Evolutionary conservation across 2,888 invertebrate genomes (phyloP).

Genomic region (Parascotia fuliginaria): DNA sequence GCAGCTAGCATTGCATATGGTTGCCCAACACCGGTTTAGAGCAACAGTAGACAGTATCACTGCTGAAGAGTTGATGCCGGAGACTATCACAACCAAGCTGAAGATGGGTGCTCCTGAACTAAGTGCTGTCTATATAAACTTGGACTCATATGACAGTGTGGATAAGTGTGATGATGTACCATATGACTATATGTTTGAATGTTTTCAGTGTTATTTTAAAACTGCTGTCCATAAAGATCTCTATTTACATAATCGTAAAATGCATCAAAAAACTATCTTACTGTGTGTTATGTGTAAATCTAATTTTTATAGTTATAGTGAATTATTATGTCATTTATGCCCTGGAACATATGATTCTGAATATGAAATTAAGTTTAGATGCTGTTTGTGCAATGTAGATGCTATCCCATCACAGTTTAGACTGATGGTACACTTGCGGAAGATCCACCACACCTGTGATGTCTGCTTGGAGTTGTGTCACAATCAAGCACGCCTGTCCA

Average conservation of each 20-base stretch:
- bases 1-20: slow-evolving; percentile 92
- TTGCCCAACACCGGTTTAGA: slow-evolving; percentile 92
- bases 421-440: slow-evolving; percentile 94
- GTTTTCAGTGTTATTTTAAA: slow-evolving; percentile 93
- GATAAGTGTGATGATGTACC: slow-evolving; percentile 84
- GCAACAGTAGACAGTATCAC: slow-evolving; percentile 92
- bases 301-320: slow-evolving; percentile 95
- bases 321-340: slow-evolving; percentile 94
- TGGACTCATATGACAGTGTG: slow-evolving; percentile 88
- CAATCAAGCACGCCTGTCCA: slow-evolving; percentile 92
- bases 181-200: slow-evolving; percentile 91
- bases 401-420: slow-evolving; percentile 94
- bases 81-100: slow-evolving; percentile 89
- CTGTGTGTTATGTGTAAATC: slow-evolving; percentile 95
- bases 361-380: slow-evolving; percentile 90
- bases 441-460: slow-evolving; percentile 94
- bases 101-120: slow-evolving; percentile 87
- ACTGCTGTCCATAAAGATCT: slow-evolving; percentile 93
- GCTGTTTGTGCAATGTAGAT: slow-evolving; percentile 92
- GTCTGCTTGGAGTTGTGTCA: slow-evolving; percentile 93
- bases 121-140: slow-evolving; percentile 89
- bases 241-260: slow-evolving; percentile 93
- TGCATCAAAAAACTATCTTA: slow-evolving; percentile 93
- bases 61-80: slow-evolving; percentile 89
- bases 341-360: slow-evolving; percentile 90